Base-by-base conservation (phyloP, 2,888 invertebrate species). In the Automeris io region DNA sequence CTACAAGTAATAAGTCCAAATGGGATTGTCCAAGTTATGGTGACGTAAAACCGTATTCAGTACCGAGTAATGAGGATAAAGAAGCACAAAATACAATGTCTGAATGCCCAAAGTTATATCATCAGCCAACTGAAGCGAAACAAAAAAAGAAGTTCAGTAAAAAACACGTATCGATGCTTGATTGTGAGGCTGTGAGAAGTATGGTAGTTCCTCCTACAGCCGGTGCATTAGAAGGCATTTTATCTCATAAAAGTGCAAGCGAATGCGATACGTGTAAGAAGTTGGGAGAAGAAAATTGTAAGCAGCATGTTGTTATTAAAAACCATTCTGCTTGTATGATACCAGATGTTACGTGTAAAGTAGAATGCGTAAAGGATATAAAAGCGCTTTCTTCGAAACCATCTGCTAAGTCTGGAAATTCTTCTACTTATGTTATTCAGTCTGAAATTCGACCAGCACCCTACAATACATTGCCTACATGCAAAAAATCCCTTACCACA, bases 131-230 rank as follows among this genome's bases (percentile, higher is more conserved):
- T 3, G 33, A 42, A 7, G 6, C 21, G 21, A 45, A 18, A 8
- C 12, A 24, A 5, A 55, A 32, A 12, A 52, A 41, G 13, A 54
- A 42, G n/a, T 1, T 11, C 1, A 45, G 47, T 25, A 58, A 52
- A 5, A 75, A 74, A 47, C 73, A 56, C 21, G 72, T 74, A 1
- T 61, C 61, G 0, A 33, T 74, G 36, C 63, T 64, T 4, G 61
- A 61, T 8, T 59, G 61, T 37, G 62, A 66, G 2, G 40, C 47
- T 2, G 49, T 61, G 43, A 49, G 53, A 5, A 21, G 43, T 22
- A 8, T 35, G 21, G 32, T 56, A 4, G 39, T 36, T 2, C 49
- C 43, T 19, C 52, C 56, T 13, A 32, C 39, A 0, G 26, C 38
- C 6, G 34, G 21, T 16, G 5, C 9, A 5, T 48, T 52, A 2